Evolutionary conservation across 2,888 invertebrate species (phyloP).

Genomic region (Phytoseiulus persimilis): DNA sequence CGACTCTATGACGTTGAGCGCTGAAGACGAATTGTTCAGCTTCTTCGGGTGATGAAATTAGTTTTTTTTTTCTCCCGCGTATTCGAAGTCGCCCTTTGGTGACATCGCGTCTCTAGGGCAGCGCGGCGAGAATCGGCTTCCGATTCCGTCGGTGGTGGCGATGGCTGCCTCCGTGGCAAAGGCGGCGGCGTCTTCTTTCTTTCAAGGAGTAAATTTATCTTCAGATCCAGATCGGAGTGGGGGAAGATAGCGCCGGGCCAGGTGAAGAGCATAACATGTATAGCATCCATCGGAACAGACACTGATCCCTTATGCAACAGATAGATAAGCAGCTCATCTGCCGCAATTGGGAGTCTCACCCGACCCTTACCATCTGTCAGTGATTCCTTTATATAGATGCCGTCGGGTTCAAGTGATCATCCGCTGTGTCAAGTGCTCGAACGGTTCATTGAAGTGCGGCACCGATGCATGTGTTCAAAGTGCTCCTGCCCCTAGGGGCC

Average conservation of each 20-base stretch:
- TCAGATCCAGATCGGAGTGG: background rate
- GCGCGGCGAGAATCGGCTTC: background rate
- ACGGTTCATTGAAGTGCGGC: background rate
- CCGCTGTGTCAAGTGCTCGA: background rate
- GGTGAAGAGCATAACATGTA: background rate
- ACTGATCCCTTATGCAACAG: background rate
- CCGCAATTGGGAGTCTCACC: background rate
- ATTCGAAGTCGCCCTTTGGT: background rate
- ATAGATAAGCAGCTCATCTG: constrained; percentile 5
- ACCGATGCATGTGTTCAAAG: background rate
- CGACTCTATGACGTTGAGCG: background rate
- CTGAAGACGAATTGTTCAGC: background rate
- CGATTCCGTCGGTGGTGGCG: background rate
- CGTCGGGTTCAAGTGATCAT: background rate
- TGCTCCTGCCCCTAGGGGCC: background rate
- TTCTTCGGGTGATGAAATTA: background rate
- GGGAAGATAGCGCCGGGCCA: background rate
- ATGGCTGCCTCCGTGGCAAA: background rate
- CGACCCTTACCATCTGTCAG: background rate
- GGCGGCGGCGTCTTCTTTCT: background rate
- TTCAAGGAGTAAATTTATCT: background rate
- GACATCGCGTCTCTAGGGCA: background rate
- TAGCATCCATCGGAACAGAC: background rate
- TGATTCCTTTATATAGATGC: constrained; percentile 5
- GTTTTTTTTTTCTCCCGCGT: background rate